Conservation (phyloP, 1,140 invertebrate species). For the Arctopsyche grandis region DNA sequence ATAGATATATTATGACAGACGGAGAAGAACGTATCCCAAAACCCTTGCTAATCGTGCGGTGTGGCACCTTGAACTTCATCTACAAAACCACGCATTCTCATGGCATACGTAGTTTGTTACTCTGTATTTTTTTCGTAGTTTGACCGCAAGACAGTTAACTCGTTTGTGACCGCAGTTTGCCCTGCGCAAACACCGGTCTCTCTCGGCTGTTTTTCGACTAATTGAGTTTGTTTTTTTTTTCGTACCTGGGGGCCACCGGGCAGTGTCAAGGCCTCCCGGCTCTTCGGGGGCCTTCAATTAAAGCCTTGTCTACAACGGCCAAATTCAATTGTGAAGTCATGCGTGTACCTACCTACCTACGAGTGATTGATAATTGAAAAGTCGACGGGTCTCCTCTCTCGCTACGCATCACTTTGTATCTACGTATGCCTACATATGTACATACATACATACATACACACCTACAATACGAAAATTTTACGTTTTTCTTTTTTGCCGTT, state of each 20-base stretch:
- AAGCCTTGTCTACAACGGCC: constrained; percentile 27
- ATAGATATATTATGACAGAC: too few relatives aligned
- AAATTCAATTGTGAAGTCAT: constrained; percentile 52
- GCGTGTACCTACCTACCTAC: constrained; percentile 31
- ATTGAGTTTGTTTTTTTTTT: constrained; percentile 37
- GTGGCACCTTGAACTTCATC: neutral
- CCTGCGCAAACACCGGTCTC: constrained; percentile 1
- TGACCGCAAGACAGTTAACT: constrained; percentile 20
- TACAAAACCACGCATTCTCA: constrained; percentile 15
- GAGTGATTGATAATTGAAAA: constrained; percentile 53
- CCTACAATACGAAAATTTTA: neutral
- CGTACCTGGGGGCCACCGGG: neutral
- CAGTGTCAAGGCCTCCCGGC: constrained; percentile 25
- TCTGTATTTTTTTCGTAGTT: neutral
- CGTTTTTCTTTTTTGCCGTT: neutral
- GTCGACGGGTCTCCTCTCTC: constrained; percentile 32
- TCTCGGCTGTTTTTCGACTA: constrained; percentile 14
- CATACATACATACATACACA: neutral
- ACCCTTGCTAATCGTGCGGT: too few relatives aligned
- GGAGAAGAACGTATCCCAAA: too few relatives aligned
- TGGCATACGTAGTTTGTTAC: neutral
- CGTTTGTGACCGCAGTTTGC: constrained; percentile 7
- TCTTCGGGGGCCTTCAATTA: constrained; percentile 25
- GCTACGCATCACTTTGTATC: neutral
- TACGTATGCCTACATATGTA: neutral